Evolutionary conservation across 2,797 vertebrate species (phyloP).

Genomic region (Gila robusta): DNA sequence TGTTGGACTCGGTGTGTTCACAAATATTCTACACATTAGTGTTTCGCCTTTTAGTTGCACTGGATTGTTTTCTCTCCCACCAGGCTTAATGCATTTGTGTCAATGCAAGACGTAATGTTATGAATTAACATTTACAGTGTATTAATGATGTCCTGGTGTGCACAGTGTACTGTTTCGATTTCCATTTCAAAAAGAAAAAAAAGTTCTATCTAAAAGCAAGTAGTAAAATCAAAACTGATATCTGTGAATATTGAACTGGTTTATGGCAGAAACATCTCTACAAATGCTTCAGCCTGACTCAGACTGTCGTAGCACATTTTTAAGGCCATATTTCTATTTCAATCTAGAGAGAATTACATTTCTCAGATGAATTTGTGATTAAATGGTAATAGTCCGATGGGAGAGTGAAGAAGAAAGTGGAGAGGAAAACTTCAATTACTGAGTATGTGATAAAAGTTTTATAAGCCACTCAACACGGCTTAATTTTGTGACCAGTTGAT

Average conservation of each 20-base stretch:
- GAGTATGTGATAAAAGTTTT: constrained; percentile 68
- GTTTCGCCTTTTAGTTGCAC: constrained; percentile 3
- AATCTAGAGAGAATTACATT: constrained; percentile 42
- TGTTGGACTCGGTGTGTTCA: background rate
- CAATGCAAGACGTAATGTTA: constrained; percentile 7
- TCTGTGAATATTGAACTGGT: background rate
- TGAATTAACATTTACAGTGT: constrained; percentile 43
- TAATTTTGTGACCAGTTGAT: constrained; percentile 64
- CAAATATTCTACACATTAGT: background rate
- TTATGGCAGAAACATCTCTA: background rate
- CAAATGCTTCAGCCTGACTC: background rate
- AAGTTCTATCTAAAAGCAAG: background rate
- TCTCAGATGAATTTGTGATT: constrained; percentile 57
- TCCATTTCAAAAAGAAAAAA: constrained; percentile 41
- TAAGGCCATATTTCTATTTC: constrained; percentile 19
- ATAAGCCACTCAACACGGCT: constrained; percentile 50
- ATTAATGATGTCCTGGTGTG: constrained; percentile 24
- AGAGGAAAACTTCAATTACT: constrained; percentile 59
- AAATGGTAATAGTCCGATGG: constrained; percentile 38
- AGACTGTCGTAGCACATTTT: background rate
- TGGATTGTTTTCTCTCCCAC: constrained; percentile 25
- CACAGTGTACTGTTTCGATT: constrained; percentile 24
- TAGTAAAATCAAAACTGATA: constrained; percentile 22
- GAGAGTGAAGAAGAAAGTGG: constrained; percentile 2
- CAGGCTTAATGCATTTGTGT: constrained; percentile 26